Conservation (phyloP, 2,888 invertebrate genomes). For the Dolomedes plantarius region DNA sequence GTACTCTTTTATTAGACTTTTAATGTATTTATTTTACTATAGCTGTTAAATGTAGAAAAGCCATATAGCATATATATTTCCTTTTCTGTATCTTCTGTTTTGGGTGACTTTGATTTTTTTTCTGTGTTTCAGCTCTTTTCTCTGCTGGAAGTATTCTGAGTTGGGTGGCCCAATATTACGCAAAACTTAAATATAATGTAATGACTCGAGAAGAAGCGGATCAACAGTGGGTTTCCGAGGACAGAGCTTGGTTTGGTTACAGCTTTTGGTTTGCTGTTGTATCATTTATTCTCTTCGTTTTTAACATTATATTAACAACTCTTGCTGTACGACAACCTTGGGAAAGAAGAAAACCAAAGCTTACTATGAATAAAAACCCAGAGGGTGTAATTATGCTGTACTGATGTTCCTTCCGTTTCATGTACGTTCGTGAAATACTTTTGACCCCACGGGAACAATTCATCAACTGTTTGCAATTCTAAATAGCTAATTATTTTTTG, state of each 20-base stretch:
- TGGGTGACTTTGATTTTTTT: background rate
- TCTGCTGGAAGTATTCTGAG: constrained; percentile 86
- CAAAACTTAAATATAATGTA: constrained; percentile 88
- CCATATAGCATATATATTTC: no score
- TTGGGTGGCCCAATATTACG: constrained; percentile 90
- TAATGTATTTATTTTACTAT: no score
- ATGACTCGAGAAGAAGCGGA: constrained; percentile 86
- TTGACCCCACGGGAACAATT: background rate
- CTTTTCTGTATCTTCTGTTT: no score
- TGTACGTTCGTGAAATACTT: background rate
- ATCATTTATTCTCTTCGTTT: constrained; percentile 83
- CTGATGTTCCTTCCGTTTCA: constrained; percentile 76
- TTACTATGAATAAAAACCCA: constrained; percentile 80
- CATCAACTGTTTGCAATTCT: no score
- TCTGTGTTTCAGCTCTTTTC: constrained; percentile 82
- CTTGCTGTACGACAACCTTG: constrained; percentile 84
- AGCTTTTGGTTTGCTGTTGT: constrained; percentile 92
- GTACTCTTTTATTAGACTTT: no score
- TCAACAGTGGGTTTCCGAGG: constrained; percentile 89
- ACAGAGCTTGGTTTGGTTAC: constrained; percentile 87
- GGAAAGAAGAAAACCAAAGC: constrained; percentile 81
- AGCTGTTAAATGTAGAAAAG: no score
- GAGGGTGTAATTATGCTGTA: constrained; percentile 89
- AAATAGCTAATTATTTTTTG: no score
- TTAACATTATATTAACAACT: constrained; percentile 85